Evolutionary conservation across 2,888 invertebrate genomes (phyloP).

Genomic region (Oegoconia quadripuncta): DNA sequence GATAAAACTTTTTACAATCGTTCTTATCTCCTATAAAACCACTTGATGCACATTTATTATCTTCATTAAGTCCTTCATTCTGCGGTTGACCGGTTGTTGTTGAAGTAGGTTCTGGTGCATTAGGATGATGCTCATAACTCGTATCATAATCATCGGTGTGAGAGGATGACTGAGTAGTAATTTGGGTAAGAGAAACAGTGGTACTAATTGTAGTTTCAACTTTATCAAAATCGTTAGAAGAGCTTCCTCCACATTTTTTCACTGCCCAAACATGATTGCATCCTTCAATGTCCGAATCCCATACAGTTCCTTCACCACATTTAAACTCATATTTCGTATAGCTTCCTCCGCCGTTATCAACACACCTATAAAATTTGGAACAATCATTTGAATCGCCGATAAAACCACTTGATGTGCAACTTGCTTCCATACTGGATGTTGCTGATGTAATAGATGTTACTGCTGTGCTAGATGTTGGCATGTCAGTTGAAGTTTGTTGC

Average conservation of each 20-base stretch:
- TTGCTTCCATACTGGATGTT: no score
- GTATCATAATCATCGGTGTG: conserved; percentile 28
- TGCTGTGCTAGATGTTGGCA: conserved; percentile 15
- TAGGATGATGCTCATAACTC: conserved; percentile 35
- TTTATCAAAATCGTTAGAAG: conserved; percentile 17
- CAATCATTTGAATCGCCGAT: conserved; percentile 84
- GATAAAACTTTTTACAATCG: conserved; percentile 84
- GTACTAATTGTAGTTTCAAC: conserved; percentile 34
- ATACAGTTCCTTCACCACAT: conserved; percentile 87
- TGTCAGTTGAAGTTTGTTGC: conserved; percentile 17
- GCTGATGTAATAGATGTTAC: conserved; percentile 6
- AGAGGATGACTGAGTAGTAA: conserved; percentile 19
- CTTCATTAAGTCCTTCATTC: conserved; percentile 22
- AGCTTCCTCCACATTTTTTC: conserved; percentile 54
- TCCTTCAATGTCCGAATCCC: conserved; percentile 83
- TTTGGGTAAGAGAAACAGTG: conserved; percentile 14
- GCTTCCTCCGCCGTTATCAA: conserved; percentile 78
- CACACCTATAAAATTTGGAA: conserved; percentile 88
- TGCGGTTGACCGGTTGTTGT: conserved; percentile 12
- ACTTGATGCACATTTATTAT: conserved; percentile 35
- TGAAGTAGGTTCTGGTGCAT: conserved; percentile 24
- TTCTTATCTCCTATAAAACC: conserved; percentile 79
- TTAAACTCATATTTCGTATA: conserved; percentile 84
- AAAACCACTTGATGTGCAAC: conserved; percentile 82
- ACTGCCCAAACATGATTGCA: conserved; percentile 84